A percentile compares a stretch with the other conserved stretches of the same genome.
Evolutionary conservation across 2,888 invertebrate genomes (phyloP).

Genomic region (Tyria jacobaeae): DNA sequence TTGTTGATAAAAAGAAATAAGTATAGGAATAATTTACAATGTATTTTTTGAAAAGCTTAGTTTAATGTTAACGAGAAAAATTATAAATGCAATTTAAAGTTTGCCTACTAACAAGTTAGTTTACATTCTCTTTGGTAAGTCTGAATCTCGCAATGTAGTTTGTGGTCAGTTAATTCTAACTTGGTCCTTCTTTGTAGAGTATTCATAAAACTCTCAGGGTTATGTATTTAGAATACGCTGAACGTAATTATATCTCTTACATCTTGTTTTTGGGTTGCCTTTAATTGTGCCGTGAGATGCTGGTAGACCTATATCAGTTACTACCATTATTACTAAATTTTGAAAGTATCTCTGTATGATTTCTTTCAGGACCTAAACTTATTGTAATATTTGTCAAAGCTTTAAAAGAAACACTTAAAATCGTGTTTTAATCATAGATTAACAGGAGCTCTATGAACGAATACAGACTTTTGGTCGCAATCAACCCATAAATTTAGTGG

Average conservation of each 20-base stretch:
- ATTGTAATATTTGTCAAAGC: no score
- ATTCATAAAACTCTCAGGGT: slow-evolving; percentile 61
- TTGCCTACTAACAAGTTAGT: slow-evolving; percentile 75
- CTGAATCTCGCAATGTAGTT: slow-evolving; percentile 71
- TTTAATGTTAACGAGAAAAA: slow-evolving; percentile 76
- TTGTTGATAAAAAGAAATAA: background rate
- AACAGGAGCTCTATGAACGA: no score
- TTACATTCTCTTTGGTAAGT: slow-evolving; percentile 79
- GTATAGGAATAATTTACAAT: slow-evolving; percentile 51
- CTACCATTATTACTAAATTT: no score
- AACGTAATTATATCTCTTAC: slow-evolving; percentile 13
- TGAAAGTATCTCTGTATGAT: no score
- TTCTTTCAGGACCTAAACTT: no score
- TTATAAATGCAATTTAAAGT: slow-evolving; percentile 85
- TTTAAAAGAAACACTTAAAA: no score
- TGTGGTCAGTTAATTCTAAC: slow-evolving; percentile 70
- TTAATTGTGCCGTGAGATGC: no score
- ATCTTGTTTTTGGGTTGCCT: background rate
- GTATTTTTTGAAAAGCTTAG: slow-evolving; percentile 53
- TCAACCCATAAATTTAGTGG: no score
- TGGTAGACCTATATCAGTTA: no score
- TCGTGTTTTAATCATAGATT: no score
- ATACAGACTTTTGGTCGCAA: no score
- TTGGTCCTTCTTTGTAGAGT: slow-evolving; percentile 67
- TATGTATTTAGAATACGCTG: slow-evolving; percentile 14